phyloP scores from a whole-genome alignment of 2,888 invertebrate species.

The Drosophila lutescens region DNA sequence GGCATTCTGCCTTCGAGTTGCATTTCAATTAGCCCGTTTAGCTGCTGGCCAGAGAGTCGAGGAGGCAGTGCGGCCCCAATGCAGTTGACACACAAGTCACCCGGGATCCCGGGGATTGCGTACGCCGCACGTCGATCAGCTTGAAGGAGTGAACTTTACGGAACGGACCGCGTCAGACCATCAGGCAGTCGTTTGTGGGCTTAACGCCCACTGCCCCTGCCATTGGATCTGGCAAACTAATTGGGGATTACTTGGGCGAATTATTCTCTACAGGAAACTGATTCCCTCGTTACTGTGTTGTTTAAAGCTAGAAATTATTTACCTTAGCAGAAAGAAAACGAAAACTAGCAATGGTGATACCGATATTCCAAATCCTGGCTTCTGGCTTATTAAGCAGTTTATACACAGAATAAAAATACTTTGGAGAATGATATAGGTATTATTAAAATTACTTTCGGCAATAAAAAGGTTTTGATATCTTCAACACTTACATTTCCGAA shows the following conservation, averaged over 20 bases:
- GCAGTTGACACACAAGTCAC: conserved; percentile 16
- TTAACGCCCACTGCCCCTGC: neutral
- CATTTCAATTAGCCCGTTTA: conserved; percentile 57
- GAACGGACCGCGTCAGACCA: neutral
- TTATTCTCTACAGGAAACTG: neutral
- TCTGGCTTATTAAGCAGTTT: neutral
- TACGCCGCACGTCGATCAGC: conserved; percentile 8
- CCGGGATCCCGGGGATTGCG: conserved; percentile 22
- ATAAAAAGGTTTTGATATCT: too few species aligned
- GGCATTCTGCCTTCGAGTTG: conserved; percentile 26
- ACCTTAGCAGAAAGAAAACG: neutral
- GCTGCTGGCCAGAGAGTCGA: conserved; percentile 8
- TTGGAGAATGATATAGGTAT: too few species aligned
- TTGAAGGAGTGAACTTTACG: conserved; percentile 1
- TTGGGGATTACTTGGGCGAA: neutral
- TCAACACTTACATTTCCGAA: too few species aligned
- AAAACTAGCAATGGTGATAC: too few species aligned
- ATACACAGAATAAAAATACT: too few species aligned
- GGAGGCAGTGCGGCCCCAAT: neutral
- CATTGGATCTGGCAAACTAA: neutral
- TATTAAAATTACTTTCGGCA: too few species aligned
- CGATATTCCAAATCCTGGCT: too few species aligned
- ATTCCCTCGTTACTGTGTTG: neutral
- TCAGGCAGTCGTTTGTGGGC: conserved; percentile 1
- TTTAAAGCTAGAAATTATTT: neutral